Evolutionary conservation across 2,113 vertebrate genomes (phyloP).

Genomic region (Casuarius casuarius): DNA sequence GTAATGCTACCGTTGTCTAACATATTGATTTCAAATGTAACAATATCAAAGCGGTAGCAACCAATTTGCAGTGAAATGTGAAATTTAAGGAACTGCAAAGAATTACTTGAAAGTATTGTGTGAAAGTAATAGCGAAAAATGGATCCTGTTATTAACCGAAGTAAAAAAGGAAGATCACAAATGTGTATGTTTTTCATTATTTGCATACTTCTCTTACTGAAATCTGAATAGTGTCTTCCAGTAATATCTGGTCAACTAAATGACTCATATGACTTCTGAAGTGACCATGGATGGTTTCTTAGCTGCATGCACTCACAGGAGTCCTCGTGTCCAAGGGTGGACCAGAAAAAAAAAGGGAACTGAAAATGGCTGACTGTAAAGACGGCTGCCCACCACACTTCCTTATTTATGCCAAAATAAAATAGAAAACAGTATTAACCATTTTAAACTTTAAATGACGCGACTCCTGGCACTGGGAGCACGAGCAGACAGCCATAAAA

Average conservation of each 20-base stretch:
- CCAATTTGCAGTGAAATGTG: background rate
- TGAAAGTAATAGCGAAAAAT: background rate
- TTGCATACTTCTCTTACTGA: conserved; percentile 36
- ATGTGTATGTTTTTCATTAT: background rate
- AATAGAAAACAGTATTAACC: conserved; percentile 20
- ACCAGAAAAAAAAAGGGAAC: conserved; percentile 54
- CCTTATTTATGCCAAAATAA: conserved; percentile 63
- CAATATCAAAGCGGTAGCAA: background rate
- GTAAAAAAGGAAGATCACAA: background rate
- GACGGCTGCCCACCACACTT: conserved; percentile 42
- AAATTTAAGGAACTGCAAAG: conserved; percentile 6
- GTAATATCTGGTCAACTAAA: conserved; percentile 38
- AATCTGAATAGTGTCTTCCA: conserved; percentile 44
- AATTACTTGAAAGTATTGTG: background rate
- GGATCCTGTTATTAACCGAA: background rate
- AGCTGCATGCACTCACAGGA: background rate
- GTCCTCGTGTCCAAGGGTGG: background rate
- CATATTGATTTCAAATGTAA: background rate
- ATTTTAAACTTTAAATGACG: background rate
- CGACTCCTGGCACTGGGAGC: background rate
- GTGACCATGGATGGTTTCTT: background rate
- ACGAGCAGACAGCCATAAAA: background rate
- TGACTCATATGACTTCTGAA: conserved; percentile 42
- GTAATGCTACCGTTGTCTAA: background rate
- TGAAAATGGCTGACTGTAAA: conserved; percentile 75